Evolutionary conservation across 2,888 invertebrate species (phyloP).

Genomic region (Malthinus seriepunctatus): DNA sequence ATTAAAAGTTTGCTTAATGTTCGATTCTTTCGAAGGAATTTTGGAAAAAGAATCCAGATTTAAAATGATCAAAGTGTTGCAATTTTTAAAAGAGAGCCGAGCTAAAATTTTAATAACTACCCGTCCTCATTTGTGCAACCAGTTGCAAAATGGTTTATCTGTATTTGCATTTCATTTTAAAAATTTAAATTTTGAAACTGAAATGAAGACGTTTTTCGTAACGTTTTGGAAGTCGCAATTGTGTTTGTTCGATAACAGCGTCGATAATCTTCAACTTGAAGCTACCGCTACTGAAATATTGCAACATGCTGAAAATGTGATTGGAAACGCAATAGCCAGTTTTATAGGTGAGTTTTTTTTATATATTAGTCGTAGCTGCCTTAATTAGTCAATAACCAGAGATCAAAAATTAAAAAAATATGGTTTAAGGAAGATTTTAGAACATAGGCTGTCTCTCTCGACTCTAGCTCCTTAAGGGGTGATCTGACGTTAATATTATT

Average conservation of each 20-base stretch:
- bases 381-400: too few species aligned
- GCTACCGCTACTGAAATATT: background rate
- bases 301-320: conserved; percentile 1
- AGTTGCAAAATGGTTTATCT: conserved; percentile 17
- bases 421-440: too few species aligned
- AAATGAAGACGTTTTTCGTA: conserved; percentile 8
- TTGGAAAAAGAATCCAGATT: background rate
- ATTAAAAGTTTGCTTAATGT: conserved; percentile 8
- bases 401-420: too few species aligned
- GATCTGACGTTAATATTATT: too few species aligned
- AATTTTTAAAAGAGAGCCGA: conserved; percentile 7
- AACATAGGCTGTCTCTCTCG: too few species aligned
- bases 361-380: too few species aligned
- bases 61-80: conserved; percentile 8
- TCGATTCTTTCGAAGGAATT: conserved; percentile 21
- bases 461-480: too few species aligned
- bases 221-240: conserved; percentile 9
- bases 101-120: conserved; percentile 21
- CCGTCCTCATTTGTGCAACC: conserved; percentile 7
- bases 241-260: background rate
- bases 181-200: background rate
- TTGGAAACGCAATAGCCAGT: conserved; percentile 12
- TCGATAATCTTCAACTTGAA: background rate
- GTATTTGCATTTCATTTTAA: conserved; percentile 14
- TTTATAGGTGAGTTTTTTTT: conserved; percentile 20